Evolutionary conservation across 2,797 vertebrate genomes (phyloP), one percentile per base, ranked within the genome.

Genomic region (Typhlichthys subterraneus): DNA sequence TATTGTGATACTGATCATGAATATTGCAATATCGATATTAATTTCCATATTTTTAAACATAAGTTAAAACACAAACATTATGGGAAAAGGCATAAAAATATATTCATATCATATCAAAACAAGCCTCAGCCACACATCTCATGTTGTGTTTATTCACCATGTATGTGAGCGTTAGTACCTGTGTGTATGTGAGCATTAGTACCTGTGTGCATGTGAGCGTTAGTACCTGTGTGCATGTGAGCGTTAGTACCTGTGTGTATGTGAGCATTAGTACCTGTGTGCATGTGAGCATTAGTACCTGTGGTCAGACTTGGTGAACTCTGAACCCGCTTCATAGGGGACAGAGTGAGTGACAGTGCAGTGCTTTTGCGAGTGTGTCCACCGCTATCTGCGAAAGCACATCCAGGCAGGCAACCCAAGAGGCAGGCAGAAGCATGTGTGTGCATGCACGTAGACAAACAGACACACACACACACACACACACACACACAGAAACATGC

Each of bases 321-420:
- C 88, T 99, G 96, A 90, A 97, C 96, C 89, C 96, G 96, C 96
- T 98, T 98, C 95, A 97, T 94, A 84, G 96, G 94, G 88, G 95
- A 95, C 92, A 98, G 92, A 77, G 90, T 94, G 80, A 98, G 92
- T 88, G 94, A 97, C 94, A 98, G 93, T 83, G 95, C 94, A 61
- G 94, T 91, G 61, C 92, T 94, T 91, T 96, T 96, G 93, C 93
- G 92, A 94, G 92, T 87, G 85, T 77, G 93, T 94, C 97, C 96
- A 90, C 97, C 95, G 90, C 96, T 97, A 93, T 97, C 97, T 99
- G 95, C 91, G 94, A 93, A 85, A 82, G 93, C 93, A 94, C 91
- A 94, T 94, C 94, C 86, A 63, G 72, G 81, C 81, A 76, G 76
- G 75, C 76, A 78, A 77, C 81, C 72, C 75, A 12, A 65, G 63